phyloP scores from a whole-genome alignment of 2,888 invertebrate species.

The Norana najaformis region DNA sequence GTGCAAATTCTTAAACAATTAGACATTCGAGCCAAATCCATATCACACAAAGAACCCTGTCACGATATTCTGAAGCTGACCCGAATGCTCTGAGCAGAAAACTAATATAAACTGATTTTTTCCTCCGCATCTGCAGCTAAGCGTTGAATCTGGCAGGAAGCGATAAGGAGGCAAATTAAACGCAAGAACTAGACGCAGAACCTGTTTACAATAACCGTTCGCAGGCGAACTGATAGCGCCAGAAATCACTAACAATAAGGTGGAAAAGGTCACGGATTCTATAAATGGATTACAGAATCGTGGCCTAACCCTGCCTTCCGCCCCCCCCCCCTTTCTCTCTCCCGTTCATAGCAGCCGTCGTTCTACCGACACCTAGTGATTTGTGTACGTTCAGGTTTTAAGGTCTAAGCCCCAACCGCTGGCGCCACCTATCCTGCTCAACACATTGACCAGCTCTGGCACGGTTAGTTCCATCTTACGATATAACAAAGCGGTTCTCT shows the following conservation, averaged over 20 bases:
- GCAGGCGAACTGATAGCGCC: background rate
- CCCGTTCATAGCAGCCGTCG: background rate
- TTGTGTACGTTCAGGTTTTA: background rate
- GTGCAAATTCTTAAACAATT: background rate
- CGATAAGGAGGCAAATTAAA: constrained; percentile 13
- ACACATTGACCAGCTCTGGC: background rate
- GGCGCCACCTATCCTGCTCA: background rate
- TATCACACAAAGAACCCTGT: background rate
- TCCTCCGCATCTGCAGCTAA: background rate
- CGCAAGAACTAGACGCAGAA: background rate
- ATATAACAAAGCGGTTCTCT: background rate
- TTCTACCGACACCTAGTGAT: background rate
- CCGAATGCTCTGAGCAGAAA: background rate
- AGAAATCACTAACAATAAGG: background rate
- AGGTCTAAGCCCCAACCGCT: background rate
- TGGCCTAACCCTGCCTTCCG: background rate
- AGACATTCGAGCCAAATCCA: background rate
- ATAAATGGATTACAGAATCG: background rate
- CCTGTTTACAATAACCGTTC: background rate
- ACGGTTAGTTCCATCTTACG: background rate
- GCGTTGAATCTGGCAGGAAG: background rate
- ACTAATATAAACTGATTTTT: no score
- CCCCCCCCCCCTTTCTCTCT: no score
- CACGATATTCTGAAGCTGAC: background rate
- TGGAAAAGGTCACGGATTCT: background rate